phyloP scores from a whole-genome alignment of 2,797 vertebrate genomes.

The Sternotherus odoratus region DNA sequence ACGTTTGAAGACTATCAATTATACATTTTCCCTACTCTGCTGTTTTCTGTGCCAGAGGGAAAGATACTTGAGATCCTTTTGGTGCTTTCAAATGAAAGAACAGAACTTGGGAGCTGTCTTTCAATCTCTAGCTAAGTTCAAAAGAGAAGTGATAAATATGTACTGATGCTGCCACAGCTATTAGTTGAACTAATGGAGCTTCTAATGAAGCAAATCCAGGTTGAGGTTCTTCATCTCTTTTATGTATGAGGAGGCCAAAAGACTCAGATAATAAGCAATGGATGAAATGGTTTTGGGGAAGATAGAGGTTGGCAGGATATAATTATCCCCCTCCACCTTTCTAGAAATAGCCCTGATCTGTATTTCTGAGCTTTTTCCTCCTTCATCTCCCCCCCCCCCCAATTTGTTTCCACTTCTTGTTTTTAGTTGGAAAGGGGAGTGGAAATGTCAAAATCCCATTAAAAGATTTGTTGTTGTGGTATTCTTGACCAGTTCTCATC shows the following conservation, averaged over 20 bases:
- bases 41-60: conserved; percentile 58
- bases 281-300: neutral
- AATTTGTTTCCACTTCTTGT: neutral
- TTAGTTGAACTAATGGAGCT: conserved; percentile 69
- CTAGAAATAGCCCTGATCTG: conserved; percentile 45
- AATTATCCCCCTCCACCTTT: conserved; percentile 39
- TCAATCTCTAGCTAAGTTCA: conserved; percentile 72
- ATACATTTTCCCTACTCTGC: conserved; percentile 44
- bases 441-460: neutral
- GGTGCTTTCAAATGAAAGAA: conserved; percentile 69
- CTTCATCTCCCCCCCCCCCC: neutral
- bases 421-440: conserved; percentile 28
- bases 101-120: conserved; percentile 38
- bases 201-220: conserved; percentile 47
- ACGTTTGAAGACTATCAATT: conserved; percentile 57
- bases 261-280: conserved; percentile 58
- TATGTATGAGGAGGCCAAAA: conserved; percentile 53
- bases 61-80: conserved; percentile 59
- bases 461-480: conserved; percentile 10
- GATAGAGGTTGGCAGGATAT: neutral
- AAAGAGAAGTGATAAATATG: conserved; percentile 66
- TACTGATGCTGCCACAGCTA: conserved; percentile 36
- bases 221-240: conserved; percentile 67
- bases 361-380: neutral
- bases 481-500: conserved; percentile 16